These are phyloP conservation scores for Cyanocitta stelleri DNA, from an alignment of 2,113 vertebrate genomes.

Conservation along the genomic window DNA sequence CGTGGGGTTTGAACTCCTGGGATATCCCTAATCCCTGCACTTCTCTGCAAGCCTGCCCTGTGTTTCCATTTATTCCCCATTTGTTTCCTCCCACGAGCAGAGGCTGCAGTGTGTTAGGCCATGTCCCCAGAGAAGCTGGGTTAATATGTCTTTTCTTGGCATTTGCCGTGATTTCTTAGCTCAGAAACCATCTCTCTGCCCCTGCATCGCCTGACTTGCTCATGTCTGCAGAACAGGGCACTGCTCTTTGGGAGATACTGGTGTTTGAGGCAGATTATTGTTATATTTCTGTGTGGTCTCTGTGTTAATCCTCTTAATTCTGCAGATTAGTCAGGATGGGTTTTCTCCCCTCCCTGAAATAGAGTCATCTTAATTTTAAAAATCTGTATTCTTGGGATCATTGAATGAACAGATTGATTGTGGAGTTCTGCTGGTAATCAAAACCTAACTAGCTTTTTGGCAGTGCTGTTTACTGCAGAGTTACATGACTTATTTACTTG, in stretches of 20 bases:
- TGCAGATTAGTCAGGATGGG: slow-evolving; percentile 58
- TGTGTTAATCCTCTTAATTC: slow-evolving; percentile 69
- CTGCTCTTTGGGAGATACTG: slow-evolving; percentile 35
- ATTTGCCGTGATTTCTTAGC: slow-evolving; percentile 17
- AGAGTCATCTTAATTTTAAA: slow-evolving; percentile 60
- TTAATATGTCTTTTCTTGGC: background rate
- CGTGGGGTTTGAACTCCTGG: background rate
- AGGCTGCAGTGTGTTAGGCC: slow-evolving; percentile 7
- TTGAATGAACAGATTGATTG: slow-evolving; percentile 60
- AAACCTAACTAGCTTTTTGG: slow-evolving; percentile 65
- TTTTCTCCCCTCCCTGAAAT: background rate
- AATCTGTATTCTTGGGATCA: slow-evolving; percentile 49
- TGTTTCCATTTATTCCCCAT: background rate
- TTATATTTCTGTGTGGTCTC: slow-evolving; percentile 57
- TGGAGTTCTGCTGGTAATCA: slow-evolving; percentile 57
- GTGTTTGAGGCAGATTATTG: slow-evolving; percentile 48
- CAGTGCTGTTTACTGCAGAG: slow-evolving; percentile 48
- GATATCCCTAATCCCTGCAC: background rate
- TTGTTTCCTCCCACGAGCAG: slow-evolving; percentile 2
- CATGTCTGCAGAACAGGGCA: background rate
- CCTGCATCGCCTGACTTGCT: background rate
- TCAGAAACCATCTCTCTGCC: background rate
- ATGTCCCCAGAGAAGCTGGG: slow-evolving; percentile 2
- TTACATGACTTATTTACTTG: slow-evolving; percentile 56
- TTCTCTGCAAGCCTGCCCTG: background rate